These are phyloP conservation scores for Pygocentrus nattereri DNA, from an alignment of 2,797 vertebrate genomes.

Conservation along the genomic window DNA sequence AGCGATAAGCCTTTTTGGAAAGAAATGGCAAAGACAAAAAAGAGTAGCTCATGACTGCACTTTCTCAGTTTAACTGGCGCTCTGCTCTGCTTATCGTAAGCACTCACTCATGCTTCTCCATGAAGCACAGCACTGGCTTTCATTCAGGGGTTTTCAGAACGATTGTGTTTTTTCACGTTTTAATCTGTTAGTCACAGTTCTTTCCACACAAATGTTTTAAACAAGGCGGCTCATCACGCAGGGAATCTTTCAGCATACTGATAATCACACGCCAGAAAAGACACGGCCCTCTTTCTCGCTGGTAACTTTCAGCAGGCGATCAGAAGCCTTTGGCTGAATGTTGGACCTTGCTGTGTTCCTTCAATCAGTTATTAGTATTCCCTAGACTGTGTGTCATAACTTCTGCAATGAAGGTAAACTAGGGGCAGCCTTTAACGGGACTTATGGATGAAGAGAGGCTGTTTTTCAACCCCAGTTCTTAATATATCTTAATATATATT, in stretches of 20 bases:
- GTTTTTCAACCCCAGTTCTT: too few relatives aligned
- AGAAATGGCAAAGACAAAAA: slow-evolving; percentile 2
- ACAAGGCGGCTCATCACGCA: too few relatives aligned
- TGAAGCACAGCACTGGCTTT: slow-evolving; percentile 17
- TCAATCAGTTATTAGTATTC: too few relatives aligned
- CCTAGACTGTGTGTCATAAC: too few relatives aligned
- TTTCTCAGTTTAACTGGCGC: slow-evolving; percentile 29
- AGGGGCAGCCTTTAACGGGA: too few relatives aligned
- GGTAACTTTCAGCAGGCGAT: too few relatives aligned
- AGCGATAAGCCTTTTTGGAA: slow-evolving; percentile 37
- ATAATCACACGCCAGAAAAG: background rate
- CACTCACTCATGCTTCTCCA: slow-evolving; percentile 8
- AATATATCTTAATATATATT: too few relatives aligned
- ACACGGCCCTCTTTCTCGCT: too few relatives aligned
- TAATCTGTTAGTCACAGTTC: background rate
- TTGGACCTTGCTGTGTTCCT: too few relatives aligned
- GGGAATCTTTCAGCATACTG: background rate
- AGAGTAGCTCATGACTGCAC: slow-evolving; percentile 31
- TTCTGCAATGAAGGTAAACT: too few relatives aligned
- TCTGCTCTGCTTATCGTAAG: background rate
- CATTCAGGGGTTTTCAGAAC: slow-evolving; percentile 17
- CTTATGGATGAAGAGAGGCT: too few relatives aligned
- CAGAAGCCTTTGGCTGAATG: too few relatives aligned
- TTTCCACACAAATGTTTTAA: background rate
- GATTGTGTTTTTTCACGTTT: slow-evolving; percentile 35